A percentile compares a stretch with the other conserved stretches of the same genome.
These are phyloP conservation scores for Brachirus orientalis DNA, from an alignment of 2,113 vertebrate species.

Conservation along the genomic window DNA sequence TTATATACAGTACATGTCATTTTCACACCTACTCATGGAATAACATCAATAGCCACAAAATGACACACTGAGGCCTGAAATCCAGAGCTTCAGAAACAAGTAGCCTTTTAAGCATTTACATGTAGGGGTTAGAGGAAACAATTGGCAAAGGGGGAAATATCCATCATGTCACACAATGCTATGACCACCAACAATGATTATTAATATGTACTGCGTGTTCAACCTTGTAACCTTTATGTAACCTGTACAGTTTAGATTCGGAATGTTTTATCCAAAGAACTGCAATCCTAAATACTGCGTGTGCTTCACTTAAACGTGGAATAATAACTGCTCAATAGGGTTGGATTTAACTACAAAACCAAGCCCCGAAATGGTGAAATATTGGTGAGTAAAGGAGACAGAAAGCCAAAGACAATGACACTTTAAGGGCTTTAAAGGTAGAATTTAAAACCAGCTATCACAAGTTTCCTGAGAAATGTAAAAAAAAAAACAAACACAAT, in stretches of 20 bases:
- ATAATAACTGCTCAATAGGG: conserved; percentile 15
- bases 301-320: conserved; percentile 50
- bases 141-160: conserved; percentile 56
- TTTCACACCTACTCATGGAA: conserved; percentile 69
- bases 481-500: background rate
- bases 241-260: conserved; percentile 52
- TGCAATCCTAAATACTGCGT: conserved; percentile 41
- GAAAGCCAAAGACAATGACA: conserved; percentile 4
- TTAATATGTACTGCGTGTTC: conserved; percentile 47
- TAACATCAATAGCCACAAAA: conserved; percentile 70
- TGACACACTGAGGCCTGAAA: conserved; percentile 63
- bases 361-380: conserved; percentile 11
- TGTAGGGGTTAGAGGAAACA: conserved; percentile 48
- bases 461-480: conserved; percentile 64
- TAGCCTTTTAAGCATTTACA: conserved; percentile 62
- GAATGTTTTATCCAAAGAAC: conserved; percentile 68
- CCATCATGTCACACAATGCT: conserved; percentile 65
- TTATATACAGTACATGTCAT: conserved; percentile 61
- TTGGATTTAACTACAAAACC: conserved; percentile 18
- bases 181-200: conserved; percentile 65
- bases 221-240: conserved; percentile 25
- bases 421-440: conserved; percentile 28
- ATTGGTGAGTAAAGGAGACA: conserved; percentile 24
- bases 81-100: conserved; percentile 57
- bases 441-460: conserved; percentile 31